Percentiles rank a stretch among this genome's conserved stretches.
phyloP scores from a whole-genome alignment of 2,888 invertebrate species.

The Napeogenes inachia region DNA sequence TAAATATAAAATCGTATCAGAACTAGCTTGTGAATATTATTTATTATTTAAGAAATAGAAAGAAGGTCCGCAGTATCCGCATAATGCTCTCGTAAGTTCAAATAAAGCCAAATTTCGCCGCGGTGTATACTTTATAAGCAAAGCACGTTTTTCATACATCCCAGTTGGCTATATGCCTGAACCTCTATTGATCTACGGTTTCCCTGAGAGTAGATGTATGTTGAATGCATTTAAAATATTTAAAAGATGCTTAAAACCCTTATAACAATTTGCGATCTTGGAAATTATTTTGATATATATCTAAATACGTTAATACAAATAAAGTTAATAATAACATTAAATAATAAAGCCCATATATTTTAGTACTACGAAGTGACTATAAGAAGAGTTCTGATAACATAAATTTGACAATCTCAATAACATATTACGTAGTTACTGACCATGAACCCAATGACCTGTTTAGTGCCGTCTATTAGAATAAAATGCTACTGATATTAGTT shows the following conservation, averaged over 20 bases:
- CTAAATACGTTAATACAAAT: too few relatives aligned
- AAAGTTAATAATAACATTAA: too few relatives aligned
- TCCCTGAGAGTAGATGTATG: too few relatives aligned
- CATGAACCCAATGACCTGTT: conserved; percentile 58
- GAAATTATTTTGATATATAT: too few relatives aligned
- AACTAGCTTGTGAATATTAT: too few relatives aligned
- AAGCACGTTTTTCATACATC: conserved; percentile 2
- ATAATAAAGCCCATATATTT: too few relatives aligned
- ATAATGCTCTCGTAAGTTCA: background rate
- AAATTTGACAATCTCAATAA: conserved; percentile 31
- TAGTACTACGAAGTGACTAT: background rate
- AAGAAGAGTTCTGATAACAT: conserved; percentile 39
- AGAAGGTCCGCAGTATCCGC: background rate
- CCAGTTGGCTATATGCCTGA: background rate
- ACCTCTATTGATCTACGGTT: too few relatives aligned
- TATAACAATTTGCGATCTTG: too few relatives aligned
- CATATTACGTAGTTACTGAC: conserved; percentile 38
- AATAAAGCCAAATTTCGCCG: background rate
- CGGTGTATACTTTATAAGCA: background rate
- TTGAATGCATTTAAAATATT: too few relatives aligned
- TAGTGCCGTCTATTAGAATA: conserved; percentile 44
- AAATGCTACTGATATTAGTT: conserved; percentile 18
- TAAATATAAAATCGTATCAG: too few relatives aligned
- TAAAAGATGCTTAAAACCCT: too few relatives aligned
- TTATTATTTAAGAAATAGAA: too few relatives aligned